phyloP scores from a whole-genome alignment of 92 coral and sea anemone species.

The Parazoanthus atlanticus region DNA sequence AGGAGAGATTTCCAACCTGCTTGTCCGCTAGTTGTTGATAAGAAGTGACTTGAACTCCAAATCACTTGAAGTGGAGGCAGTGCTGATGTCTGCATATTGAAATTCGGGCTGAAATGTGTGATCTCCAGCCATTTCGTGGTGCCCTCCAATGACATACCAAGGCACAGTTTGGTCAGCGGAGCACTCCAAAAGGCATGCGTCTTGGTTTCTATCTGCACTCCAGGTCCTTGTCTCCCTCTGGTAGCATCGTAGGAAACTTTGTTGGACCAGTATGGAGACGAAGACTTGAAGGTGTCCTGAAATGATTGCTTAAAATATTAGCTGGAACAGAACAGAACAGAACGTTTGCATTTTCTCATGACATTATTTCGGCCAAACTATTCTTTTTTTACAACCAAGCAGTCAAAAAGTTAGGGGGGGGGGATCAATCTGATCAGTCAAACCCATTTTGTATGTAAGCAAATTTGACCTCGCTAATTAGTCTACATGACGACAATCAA shows the following conservation, averaged over 20 bases:
- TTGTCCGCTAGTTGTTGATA: not conserved
- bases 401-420: too few species aligned
- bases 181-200: conserved; percentile 26
- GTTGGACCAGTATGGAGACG: not conserved
- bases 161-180: conserved; percentile 6
- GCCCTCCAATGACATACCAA: not conserved
- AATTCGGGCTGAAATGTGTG: not conserved
- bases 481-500: too few species aligned
- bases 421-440: too few species aligned
- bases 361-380: too few species aligned
- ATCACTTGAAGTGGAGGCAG: conserved; percentile 3
- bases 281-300: not conserved
- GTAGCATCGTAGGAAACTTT: not conserved
- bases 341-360: too few species aligned
- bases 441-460: too few species aligned
- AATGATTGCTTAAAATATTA: too few species aligned
- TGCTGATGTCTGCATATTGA: not conserved
- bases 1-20: conserved; percentile 14
- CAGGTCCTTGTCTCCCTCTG: not conserved
- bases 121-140: conserved; percentile 17
- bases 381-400: too few species aligned
- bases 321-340: not conserved
- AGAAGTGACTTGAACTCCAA: not conserved
- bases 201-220: not conserved
- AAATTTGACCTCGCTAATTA: too few species aligned